Percentiles rank a stretch among this genome's conserved stretches.
Evolutionary conservation across 1,140 invertebrate species (phyloP).

Genomic region (Stenopsyche tienmushanensis): DNA sequence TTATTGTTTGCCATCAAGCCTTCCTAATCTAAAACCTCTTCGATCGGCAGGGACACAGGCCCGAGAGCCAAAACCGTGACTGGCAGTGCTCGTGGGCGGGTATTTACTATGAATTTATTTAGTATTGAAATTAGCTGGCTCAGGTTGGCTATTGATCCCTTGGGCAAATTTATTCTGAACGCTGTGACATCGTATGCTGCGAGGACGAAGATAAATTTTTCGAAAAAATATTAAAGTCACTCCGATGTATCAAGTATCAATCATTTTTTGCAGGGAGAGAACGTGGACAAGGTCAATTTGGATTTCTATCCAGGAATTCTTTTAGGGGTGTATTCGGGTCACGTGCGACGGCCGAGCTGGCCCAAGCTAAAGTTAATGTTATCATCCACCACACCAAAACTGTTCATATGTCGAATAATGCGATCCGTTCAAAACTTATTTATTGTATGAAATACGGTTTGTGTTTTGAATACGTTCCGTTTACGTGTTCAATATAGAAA

Average conservation of each 20-base stretch:
- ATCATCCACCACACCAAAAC: conserved; percentile 27
- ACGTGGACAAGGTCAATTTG: not conserved
- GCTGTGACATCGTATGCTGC: too few species aligned
- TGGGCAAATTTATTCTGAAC: too few species aligned
- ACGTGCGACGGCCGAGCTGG: conserved; percentile 21
- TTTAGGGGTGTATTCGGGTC: conserved; percentile 26
- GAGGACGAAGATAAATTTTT: too few species aligned
- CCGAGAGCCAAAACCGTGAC: not conserved
- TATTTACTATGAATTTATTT: too few species aligned
- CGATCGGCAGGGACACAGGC: not conserved
- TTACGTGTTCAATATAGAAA: too few species aligned
- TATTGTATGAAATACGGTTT: conserved; percentile 38
- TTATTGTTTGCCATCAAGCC: conserved; percentile 16
- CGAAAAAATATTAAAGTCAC: too few species aligned
- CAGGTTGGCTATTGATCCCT: too few species aligned
- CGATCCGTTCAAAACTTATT: conserved; percentile 37
- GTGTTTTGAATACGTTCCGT: conserved; percentile 36
- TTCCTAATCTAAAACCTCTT: not conserved
- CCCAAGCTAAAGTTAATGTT: conserved; percentile 36
- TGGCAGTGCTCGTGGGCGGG: too few species aligned
- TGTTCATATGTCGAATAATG: conserved; percentile 33
- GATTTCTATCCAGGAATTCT: not conserved
- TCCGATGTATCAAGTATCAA: too few species aligned
- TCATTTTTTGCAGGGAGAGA: too few species aligned
- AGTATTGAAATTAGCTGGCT: too few species aligned